phyloP scores from a whole-genome alignment of 2,797 vertebrate genomes.

The Falco biarmicus region DNA sequence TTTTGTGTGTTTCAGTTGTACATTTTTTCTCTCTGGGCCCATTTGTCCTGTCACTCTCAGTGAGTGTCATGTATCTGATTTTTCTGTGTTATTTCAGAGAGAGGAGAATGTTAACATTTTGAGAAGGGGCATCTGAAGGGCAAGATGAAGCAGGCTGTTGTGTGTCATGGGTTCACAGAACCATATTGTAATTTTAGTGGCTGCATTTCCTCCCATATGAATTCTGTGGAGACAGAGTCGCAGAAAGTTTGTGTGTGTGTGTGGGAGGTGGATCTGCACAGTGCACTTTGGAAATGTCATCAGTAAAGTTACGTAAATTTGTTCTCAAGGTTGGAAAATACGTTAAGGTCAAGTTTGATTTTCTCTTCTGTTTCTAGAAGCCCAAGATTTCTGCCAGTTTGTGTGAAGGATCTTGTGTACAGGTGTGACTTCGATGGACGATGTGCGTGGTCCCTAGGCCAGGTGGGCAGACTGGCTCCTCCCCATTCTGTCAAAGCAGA shows the following conservation, averaged over 20 bases:
- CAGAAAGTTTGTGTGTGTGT: neutral
- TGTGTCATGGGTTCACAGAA: neutral
- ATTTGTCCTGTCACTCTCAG: neutral
- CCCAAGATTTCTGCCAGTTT: neutral
- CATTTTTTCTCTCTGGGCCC: neutral
- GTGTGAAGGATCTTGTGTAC: neutral
- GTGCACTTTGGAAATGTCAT: neutral
- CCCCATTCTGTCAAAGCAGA: neutral
- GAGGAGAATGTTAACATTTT: neutral
- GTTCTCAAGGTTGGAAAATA: slow-evolving; percentile 43
- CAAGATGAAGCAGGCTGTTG: neutral
- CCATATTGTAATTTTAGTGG: neutral
- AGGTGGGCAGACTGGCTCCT: neutral
- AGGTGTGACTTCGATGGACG: neutral
- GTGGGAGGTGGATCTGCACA: neutral
- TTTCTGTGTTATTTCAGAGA: neutral
- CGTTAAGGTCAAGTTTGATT: neutral
- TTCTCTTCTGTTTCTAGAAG: slow-evolving; percentile 21
- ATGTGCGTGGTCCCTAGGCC: neutral
- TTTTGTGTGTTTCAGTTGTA: neutral
- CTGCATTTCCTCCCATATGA: neutral
- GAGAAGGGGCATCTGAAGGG: neutral
- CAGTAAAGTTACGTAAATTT: slow-evolving; percentile 1
- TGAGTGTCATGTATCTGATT: neutral
- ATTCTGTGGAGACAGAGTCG: neutral